Evolutionary conservation across 2,113 vertebrate species (phyloP).

Genomic region (Chiloscyllium plagiosum): DNA sequence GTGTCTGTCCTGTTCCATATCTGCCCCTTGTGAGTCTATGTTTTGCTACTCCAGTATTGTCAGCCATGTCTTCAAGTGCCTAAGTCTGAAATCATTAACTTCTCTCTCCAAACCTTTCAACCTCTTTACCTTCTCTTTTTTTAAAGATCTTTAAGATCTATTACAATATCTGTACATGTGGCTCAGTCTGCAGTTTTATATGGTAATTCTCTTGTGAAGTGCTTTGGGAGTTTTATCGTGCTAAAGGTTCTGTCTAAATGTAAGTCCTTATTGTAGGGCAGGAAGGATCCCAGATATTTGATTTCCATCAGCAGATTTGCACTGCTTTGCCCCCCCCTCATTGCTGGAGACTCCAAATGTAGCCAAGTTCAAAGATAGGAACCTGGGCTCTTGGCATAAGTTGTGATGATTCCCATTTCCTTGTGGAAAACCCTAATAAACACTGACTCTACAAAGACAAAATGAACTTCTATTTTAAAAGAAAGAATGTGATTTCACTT

Average conservation of each 20-base stretch:
- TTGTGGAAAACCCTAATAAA: background rate
- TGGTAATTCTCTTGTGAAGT: background rate
- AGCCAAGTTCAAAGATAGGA: background rate
- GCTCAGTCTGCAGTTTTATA: background rate
- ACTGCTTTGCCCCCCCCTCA: no score
- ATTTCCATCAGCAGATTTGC: no score
- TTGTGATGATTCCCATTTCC: background rate
- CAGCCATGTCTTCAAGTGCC: background rate
- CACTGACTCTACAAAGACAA: background rate
- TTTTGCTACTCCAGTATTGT: background rate
- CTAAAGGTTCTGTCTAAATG: background rate
- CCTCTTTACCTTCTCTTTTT: background rate
- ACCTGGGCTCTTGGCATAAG: background rate
- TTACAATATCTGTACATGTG: background rate
- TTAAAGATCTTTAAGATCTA: background rate
- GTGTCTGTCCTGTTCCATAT: background rate
- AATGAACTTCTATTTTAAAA: background rate
- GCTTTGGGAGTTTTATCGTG: background rate
- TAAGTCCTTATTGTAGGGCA: background rate
- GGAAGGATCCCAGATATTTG: background rate
- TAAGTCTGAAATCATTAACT: background rate
- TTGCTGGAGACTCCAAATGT: no score
- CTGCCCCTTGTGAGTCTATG: background rate
- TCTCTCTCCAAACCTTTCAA: background rate
- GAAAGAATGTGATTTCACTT: background rate